Conservation (phyloP, 2,888 invertebrate genomes). For the Mythimna albipuncta region DNA sequence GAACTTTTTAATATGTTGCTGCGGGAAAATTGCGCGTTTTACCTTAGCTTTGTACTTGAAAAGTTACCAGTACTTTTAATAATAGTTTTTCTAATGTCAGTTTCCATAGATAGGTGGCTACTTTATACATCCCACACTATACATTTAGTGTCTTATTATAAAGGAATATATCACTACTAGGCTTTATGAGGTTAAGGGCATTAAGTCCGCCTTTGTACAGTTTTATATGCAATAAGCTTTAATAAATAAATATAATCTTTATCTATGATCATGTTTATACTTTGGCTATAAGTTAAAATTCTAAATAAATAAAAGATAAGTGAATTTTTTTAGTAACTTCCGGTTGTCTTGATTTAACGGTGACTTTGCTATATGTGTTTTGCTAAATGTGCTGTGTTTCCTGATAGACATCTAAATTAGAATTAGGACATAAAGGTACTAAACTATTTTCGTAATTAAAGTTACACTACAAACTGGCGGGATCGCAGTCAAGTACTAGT, state of each 20-base stretch:
- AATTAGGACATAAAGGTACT: too few relatives aligned
- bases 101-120: background rate
- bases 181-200: background rate
- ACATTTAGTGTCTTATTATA: background rate
- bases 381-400: too few relatives aligned
- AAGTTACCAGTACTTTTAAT: too few relatives aligned
- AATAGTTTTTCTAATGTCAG: background rate
- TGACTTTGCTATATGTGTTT: too few relatives aligned
- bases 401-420: too few relatives aligned
- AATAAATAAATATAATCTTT: slow-evolving; percentile 1
- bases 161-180: background rate
- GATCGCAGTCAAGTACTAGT: too few relatives aligned
- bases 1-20: background rate
- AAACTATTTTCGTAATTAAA: too few relatives aligned
- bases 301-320: background rate
- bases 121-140: background rate
- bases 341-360: too few relatives aligned
- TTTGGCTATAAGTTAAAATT: background rate
- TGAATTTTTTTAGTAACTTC: background rate
- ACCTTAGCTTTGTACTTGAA: background rate
- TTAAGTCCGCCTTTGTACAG: too few relatives aligned
- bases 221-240: too few relatives aligned
- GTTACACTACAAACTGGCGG: too few relatives aligned
- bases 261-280: background rate
- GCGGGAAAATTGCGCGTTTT: background rate